A percentile compares a stretch with the other conserved stretches of the same genome.
Conservation (phyloP, 2,113 vertebrate species). For the Cyrtonyx montezumae region DNA sequence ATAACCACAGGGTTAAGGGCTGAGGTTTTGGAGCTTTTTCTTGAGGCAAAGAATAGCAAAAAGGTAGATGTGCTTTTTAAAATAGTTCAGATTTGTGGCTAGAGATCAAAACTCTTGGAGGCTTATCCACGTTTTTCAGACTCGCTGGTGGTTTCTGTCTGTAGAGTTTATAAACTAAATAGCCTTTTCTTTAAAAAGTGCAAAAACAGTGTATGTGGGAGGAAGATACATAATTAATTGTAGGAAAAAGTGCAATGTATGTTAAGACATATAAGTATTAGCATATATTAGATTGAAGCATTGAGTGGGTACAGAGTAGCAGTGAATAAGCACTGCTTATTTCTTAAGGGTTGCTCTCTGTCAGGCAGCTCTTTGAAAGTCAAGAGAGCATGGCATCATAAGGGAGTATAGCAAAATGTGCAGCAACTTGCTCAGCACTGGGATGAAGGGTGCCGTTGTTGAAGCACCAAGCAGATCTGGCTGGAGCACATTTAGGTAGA, state of each 20-base stretch:
- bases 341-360: conserved; percentile 44
- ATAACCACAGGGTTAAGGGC: background rate
- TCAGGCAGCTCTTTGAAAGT: conserved; percentile 50
- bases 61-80: conserved; percentile 58
- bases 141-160: conserved; percentile 56
- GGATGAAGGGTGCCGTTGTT: background rate
- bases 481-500: background rate
- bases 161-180: conserved; percentile 46
- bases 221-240: conserved; percentile 5
- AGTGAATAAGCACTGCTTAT: conserved; percentile 27
- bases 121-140: conserved; percentile 51
- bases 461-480: background rate
- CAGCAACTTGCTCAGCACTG: conserved; percentile 22
- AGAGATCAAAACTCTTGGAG: conserved; percentile 50
- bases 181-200: background rate
- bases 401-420: conserved; percentile 8
- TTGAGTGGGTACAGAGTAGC: background rate
- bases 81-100: conserved; percentile 56
- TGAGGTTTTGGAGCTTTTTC: conserved; percentile 40
- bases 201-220: background rate
- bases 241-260: background rate
- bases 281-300: background rate
- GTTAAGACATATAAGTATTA: conserved; percentile 18
- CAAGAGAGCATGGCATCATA: conserved; percentile 37
- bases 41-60: conserved; percentile 51